These are phyloP conservation scores for Philopotamus ludificatus DNA, from an alignment of 1,140 invertebrate genomes.

Conservation along the genomic window DNA sequence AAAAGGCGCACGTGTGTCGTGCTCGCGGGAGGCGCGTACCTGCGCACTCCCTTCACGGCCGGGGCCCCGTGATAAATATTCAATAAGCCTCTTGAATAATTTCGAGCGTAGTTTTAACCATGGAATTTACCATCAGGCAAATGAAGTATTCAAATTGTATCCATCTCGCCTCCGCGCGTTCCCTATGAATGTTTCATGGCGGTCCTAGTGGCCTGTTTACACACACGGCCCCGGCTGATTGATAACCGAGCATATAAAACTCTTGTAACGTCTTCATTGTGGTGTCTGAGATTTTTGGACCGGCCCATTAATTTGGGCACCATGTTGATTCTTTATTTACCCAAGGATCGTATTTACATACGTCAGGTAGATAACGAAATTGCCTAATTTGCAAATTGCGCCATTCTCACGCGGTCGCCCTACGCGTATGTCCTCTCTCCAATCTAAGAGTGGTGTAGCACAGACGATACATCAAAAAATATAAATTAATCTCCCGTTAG, in stretches of 20 bases:
- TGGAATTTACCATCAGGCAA: slow-evolving; percentile 19
- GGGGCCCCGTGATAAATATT: slow-evolving; percentile 43
- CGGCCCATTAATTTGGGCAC: background rate
- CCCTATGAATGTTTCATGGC: slow-evolving; percentile 3
- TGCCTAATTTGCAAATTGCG: background rate
- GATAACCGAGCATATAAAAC: slow-evolving; percentile 14
- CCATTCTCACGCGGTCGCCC: background rate
- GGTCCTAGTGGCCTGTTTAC: background rate
- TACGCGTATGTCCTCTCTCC: background rate
- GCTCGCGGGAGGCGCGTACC: no score
- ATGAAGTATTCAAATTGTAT: slow-evolving; percentile 33
- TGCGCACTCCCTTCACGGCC: background rate
- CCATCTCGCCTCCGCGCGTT: background rate
- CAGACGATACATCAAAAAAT: no score
- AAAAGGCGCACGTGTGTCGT: no score
- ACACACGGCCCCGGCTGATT: slow-evolving; percentile 7
- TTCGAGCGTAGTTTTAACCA: slow-evolving; percentile 27
- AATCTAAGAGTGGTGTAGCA: background rate
- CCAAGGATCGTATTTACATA: background rate
- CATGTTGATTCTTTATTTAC: background rate
- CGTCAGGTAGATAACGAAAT: background rate
- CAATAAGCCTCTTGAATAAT: slow-evolving; percentile 39
- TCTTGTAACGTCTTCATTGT: slow-evolving; percentile 35
- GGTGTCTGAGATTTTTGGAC: background rate
- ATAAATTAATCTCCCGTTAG: no score